phyloP scores from a whole-genome alignment of 2,888 invertebrate species.

The Ormia ochracea region DNA sequence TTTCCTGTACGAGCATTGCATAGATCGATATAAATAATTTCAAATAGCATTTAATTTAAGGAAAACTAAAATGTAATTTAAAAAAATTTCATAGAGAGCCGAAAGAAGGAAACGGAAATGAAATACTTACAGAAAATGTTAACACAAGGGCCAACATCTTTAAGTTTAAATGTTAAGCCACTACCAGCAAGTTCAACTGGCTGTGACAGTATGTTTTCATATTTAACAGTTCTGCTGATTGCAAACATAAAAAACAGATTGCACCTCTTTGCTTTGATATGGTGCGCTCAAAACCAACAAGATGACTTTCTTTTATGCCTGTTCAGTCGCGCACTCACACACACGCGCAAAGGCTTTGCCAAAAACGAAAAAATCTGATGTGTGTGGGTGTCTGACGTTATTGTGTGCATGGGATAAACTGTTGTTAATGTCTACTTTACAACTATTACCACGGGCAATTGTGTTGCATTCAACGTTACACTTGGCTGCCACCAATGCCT shows the following conservation, averaged over 20 bases:
- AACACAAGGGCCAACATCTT: constrained; percentile 53
- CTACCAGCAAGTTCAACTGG: constrained; percentile 5
- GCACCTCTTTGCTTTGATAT: constrained; percentile 54
- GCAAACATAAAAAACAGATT: constrained; percentile 37
- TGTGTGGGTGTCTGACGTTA: neutral
- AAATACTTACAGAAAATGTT: constrained; percentile 10
- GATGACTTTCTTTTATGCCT: neutral
- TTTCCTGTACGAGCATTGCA: no score
- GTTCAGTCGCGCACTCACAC: neutral
- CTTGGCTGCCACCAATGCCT: constrained; percentile 20
- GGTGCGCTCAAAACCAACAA: constrained; percentile 12
- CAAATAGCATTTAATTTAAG: neutral
- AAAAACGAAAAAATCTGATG: no score
- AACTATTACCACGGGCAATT: constrained; percentile 52
- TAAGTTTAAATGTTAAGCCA: constrained; percentile 16
- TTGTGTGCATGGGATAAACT: constrained; percentile 4
- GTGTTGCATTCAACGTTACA: constrained; percentile 41
- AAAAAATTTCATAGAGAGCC: neutral
- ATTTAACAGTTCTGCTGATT: neutral
- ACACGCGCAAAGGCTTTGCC: neutral
- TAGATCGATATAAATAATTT: constrained; percentile 38
- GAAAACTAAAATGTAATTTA: neutral
- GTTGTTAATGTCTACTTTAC: constrained; percentile 57
- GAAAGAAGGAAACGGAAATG: neutral
- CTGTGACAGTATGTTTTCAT: neutral